Base-by-base conservation (phyloP, 2,888 invertebrate species). In the Drosophila tanythrix region DNA sequence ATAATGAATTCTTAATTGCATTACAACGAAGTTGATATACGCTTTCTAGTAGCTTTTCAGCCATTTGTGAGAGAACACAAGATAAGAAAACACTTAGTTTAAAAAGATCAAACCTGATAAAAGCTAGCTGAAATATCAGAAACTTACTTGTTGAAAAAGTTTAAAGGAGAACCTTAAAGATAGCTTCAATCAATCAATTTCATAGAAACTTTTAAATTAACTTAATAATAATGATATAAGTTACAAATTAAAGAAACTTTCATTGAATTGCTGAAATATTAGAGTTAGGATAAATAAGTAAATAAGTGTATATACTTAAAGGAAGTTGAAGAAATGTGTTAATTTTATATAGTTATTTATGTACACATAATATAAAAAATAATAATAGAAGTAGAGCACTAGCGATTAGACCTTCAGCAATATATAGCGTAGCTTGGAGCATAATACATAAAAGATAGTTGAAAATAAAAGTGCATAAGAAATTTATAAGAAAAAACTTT, bases 1-100 rank as follows among this genome's bases (percentile, higher is more conserved):
- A 83, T 79, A 74, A 76, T 79, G 64, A 73, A 86, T 86, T 67
- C 59, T 38, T 74, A 76, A 83, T 81, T 68, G 69, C 35, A 70
- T 61, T 61, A 50, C 56, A 36, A 58, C 70, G 82, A 71, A 79
- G 8, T 35, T 25, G 29, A 6, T 2, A 81, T 74, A 57, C 78
- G 2, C 78, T 78, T 46, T 48, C 6, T 11, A 58, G 4, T 29
- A n/a, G 7, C n/a, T 18, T n/a, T 55, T 18, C 3, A n/a, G 0
- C 8, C 2, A 51, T 21, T 10, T 40, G 3, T 63, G 36, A 8
- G 11, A 11, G 3, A 11, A 11, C 10, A 5, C 3, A 25, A 18
- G 21, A 33, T 0, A 35, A 1, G 31, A 35, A 35, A 25, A 10
- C 1, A 0, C 10, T 11, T n/a, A 2, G n/a, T 1, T 11, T n/a